Conservation (phyloP, 1,140 invertebrate genomes). For the Sitodiplosis mosellana region DNA sequence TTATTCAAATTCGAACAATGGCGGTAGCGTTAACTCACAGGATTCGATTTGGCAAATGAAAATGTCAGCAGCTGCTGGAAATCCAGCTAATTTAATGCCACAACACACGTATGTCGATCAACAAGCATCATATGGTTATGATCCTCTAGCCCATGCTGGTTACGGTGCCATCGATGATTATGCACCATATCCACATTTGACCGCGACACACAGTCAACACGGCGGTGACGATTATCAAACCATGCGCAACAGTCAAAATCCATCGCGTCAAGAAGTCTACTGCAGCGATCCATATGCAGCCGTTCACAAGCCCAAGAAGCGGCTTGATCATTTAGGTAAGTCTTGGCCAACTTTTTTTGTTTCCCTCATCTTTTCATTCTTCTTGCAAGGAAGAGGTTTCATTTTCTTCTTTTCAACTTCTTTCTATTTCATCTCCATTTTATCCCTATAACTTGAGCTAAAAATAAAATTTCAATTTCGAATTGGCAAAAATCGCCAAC, state of each 20-base stretch:
- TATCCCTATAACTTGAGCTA: no score
- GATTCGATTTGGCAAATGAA: slow-evolving; percentile 91
- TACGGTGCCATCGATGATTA: slow-evolving; percentile 73
- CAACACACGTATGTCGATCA: slow-evolving; percentile 36
- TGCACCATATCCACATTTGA: slow-evolving; percentile 58
- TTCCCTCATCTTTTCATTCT: neutral
- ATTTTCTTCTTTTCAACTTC: neutral
- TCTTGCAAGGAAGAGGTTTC: neutral
- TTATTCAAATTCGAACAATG: slow-evolving; percentile 82
- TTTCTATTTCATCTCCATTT: neutral
- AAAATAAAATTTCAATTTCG: no score
- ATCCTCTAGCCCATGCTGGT: slow-evolving; percentile 56
- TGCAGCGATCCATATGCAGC: slow-evolving; percentile 68
- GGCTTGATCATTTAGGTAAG: slow-evolving; percentile 60
- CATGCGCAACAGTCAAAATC: slow-evolving; percentile 52
- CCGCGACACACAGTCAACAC: slow-evolving; percentile 41
- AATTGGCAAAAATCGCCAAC: no score
- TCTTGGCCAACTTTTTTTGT: no score
- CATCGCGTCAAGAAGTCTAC: slow-evolving; percentile 58
- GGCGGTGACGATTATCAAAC: slow-evolving; percentile 41
- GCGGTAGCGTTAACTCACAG: slow-evolving; percentile 81
- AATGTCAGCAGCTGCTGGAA: slow-evolving; percentile 50
- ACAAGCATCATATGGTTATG: slow-evolving; percentile 49
- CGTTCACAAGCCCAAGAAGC: slow-evolving; percentile 71
- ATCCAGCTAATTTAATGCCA: slow-evolving; percentile 34